phyloP scores from a whole-genome alignment of 2,113 vertebrate species.

The Theropithecus gelada region DNA sequence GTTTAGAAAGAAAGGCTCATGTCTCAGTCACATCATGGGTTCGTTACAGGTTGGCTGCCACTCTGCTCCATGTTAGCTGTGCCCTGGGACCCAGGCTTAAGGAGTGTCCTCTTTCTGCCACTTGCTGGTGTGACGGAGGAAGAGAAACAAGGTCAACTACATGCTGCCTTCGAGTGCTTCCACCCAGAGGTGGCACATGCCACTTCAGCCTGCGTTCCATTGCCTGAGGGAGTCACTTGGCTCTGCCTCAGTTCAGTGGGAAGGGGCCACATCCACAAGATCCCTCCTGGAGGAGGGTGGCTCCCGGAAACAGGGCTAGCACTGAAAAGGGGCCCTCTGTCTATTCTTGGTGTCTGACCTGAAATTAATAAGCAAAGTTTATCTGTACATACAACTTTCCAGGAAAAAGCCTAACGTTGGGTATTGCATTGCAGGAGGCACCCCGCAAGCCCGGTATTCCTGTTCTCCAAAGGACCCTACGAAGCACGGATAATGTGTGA shows the following conservation, averaged over 20 bases:
- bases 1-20: not conserved
- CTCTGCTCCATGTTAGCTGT: not conserved
- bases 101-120: not conserved
- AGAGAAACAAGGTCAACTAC: not conserved
- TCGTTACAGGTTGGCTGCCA: accelerated
- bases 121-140: not conserved
- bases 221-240: not conserved
- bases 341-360: not conserved
- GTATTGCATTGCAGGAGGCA: not conserved
- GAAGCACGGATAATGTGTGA: slow-evolving; percentile 1
- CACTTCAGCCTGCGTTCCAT: not conserved
- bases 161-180: not conserved
- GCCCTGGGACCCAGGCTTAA: not conserved
- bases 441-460: not conserved
- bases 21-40: not conserved
- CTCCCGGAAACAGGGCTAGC: not conserved
- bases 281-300: not conserved
- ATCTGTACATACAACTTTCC: not conserved
- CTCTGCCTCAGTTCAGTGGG: not conserved
- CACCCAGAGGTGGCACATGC: not conserved
- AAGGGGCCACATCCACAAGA: not conserved
- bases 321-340: not conserved
- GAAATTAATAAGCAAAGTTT: not conserved
- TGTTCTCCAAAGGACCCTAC: not conserved
- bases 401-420: not conserved